phyloP scores from a whole-genome alignment of 2,797 vertebrate genomes.

The Schizopygopsis pylzovi region DNA sequence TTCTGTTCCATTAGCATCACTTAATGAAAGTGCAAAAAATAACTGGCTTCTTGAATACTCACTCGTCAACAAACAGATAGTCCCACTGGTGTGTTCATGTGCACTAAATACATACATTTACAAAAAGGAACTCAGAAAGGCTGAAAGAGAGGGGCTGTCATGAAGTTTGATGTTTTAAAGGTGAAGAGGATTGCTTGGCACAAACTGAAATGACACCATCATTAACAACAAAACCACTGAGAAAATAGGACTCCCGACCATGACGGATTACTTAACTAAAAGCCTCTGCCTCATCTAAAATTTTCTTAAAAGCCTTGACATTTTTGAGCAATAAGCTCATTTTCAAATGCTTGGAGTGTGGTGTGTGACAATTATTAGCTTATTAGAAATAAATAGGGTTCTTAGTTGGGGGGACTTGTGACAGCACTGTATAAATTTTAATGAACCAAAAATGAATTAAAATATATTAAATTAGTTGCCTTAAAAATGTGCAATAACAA shows the following conservation, averaged over 20 bases:
- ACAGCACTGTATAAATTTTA: neutral
- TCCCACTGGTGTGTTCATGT: neutral
- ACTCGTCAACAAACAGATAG: neutral
- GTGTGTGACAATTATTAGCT: neutral
- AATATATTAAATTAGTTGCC: neutral
- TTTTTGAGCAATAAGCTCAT: slow-evolving; percentile 8
- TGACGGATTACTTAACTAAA: slow-evolving; percentile 22
- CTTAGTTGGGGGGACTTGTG: neutral
- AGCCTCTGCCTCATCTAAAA: neutral
- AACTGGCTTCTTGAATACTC: neutral
- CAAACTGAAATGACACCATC: neutral
- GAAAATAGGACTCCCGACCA: neutral
- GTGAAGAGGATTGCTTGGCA: slow-evolving; percentile 23
- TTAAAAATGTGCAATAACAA: neutral
- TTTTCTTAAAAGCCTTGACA: slow-evolving; percentile 15
- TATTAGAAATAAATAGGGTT: neutral
- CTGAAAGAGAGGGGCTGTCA: neutral
- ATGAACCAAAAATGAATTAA: neutral
- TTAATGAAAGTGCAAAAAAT: neutral
- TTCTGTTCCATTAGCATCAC: neutral
- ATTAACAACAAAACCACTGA: slow-evolving; percentile 21
- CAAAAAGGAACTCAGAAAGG: neutral
- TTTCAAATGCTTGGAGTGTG: slow-evolving; percentile 15
- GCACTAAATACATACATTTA: neutral
- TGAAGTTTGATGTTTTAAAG: slow-evolving; percentile 23